phyloP scores from a whole-genome alignment of 35 echinoderm and acorn worm genomes.

The Lytechinus variegatus region DNA sequence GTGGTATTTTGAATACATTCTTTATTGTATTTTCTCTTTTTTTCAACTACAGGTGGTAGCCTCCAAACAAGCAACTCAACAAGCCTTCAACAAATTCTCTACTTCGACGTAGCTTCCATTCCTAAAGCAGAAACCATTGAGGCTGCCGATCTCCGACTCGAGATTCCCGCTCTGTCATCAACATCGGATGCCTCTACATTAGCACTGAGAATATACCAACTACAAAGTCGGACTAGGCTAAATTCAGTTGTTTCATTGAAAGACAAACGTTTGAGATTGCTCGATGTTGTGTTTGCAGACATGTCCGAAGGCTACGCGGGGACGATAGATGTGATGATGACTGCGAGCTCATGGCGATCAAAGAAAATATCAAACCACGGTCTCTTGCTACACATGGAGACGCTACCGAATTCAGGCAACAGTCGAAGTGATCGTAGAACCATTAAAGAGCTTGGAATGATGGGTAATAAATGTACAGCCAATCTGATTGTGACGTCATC shows the following conservation, averaged over 20 bases:
- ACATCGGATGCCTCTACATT: not conserved
- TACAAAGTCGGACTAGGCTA: not conserved
- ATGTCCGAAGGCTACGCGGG: constrained; percentile 26
- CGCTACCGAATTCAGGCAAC: not conserved
- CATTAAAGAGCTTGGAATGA: not conserved
- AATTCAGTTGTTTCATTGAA: constrained; percentile 34
- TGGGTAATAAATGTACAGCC: constrained; percentile 17
- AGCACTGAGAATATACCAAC: constrained; percentile 56
- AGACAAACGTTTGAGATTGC: constrained; percentile 48
- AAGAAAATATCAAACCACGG: constrained; percentile 41
- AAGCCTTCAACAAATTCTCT: constrained; percentile 58
- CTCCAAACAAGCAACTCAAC: constrained; percentile 17
- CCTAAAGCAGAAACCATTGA: constrained; percentile 50
- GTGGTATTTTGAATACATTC: no score
- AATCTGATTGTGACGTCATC: constrained; percentile 62
- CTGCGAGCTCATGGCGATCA: constrained; percentile 49
- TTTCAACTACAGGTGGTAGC: constrained; percentile 38
- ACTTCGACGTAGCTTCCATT: constrained; percentile 59
- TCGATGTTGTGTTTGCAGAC: constrained; percentile 43
- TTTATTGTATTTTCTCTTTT: not conserved
- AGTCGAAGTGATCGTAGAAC: not conserved
- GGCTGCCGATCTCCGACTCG: constrained; percentile 56
- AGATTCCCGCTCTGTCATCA: constrained; percentile 41
- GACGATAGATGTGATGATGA: constrained; percentile 43
- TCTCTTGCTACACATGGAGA: constrained; percentile 48